Percentiles rank a stretch among this genome's conserved stretches.
phyloP scores from a whole-genome alignment of 2,797 vertebrate genomes.

The Monodelphis domestica region DNA sequence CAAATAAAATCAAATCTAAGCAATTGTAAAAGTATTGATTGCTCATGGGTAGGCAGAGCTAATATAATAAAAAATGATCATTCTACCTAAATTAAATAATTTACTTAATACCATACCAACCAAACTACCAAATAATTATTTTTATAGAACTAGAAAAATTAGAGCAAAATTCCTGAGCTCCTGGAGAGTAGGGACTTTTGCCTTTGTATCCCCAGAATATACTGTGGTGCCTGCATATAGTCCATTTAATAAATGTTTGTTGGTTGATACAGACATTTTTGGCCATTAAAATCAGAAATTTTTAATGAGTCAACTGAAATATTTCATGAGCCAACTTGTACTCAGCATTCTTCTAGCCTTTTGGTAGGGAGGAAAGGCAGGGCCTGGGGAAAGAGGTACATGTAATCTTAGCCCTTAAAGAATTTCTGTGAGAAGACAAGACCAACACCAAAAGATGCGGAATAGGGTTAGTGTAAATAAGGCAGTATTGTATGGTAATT shows the following conservation, averaged over 20 bases:
- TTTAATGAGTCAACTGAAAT: neutral
- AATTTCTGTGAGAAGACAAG: neutral
- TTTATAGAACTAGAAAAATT: too few relatives aligned
- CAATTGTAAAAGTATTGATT: too few relatives aligned
- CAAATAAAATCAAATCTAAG: too few relatives aligned
- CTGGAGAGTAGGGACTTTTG: neutral
- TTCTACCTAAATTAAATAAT: too few relatives aligned
- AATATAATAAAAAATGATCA: too few relatives aligned
- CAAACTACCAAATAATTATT: too few relatives aligned
- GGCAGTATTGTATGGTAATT: accelerated
- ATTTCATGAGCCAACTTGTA: neutral
- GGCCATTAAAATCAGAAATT: neutral
- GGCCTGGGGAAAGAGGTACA: neutral
- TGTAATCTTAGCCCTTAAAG: neutral
- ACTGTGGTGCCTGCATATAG: neutral
- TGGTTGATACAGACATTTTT: neutral
- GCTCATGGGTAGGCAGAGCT: too few relatives aligned
- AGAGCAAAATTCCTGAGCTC: neutral
- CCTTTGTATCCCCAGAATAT: neutral
- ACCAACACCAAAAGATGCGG: neutral
- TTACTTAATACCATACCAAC: too few relatives aligned
- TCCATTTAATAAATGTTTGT: neutral
- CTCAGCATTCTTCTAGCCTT: neutral
- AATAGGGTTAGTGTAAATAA: neutral
- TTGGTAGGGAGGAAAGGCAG: neutral